These are phyloP conservation scores for Sphaerolaimus hirsutus DNA, from an alignment of 2,888 invertebrate genomes.

Conservation along the genomic window DNA sequence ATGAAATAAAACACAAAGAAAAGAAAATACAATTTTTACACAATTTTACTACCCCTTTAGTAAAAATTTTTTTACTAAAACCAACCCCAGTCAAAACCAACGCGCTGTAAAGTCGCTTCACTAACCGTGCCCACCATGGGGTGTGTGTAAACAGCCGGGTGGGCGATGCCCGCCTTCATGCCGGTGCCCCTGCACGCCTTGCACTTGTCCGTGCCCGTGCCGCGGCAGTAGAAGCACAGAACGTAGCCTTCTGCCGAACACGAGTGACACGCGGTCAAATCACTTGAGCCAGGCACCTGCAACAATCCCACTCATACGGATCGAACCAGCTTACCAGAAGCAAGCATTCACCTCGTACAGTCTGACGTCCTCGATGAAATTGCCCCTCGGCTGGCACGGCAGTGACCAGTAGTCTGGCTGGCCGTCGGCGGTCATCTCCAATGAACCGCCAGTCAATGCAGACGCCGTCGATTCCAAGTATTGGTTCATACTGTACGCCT, in stretches of 20 bases:
- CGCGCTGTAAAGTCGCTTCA: no score
- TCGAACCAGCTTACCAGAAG: neutral
- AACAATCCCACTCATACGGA: neutral
- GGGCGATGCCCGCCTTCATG: constrained; percentile 25
- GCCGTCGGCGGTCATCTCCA: neutral
- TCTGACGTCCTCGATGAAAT: constrained; percentile 3
- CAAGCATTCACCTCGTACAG: constrained; percentile 1
- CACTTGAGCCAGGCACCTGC: neutral
- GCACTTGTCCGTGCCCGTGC: constrained; percentile 21
- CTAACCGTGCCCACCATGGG: constrained; percentile 22
- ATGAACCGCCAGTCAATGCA: constrained; percentile 2
- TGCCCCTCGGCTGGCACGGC: constrained; percentile 1
- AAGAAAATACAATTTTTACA: no score
- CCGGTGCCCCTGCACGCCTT: constrained; percentile 23
- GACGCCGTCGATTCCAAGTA: neutral
- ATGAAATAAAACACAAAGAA: no score
- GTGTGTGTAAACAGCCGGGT: constrained; percentile 24
- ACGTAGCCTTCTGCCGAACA: constrained; percentile 18
- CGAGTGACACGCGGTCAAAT: constrained; percentile 10
- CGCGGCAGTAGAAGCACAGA: constrained; percentile 23
- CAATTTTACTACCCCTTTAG: no score
- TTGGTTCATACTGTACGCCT: constrained; percentile 11
- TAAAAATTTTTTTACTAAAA: no score
- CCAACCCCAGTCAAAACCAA: no score
- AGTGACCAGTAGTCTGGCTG: constrained; percentile 12